phyloP scores from a whole-genome alignment of 2,797 vertebrate species.

The Spheniscus humboldti region DNA sequence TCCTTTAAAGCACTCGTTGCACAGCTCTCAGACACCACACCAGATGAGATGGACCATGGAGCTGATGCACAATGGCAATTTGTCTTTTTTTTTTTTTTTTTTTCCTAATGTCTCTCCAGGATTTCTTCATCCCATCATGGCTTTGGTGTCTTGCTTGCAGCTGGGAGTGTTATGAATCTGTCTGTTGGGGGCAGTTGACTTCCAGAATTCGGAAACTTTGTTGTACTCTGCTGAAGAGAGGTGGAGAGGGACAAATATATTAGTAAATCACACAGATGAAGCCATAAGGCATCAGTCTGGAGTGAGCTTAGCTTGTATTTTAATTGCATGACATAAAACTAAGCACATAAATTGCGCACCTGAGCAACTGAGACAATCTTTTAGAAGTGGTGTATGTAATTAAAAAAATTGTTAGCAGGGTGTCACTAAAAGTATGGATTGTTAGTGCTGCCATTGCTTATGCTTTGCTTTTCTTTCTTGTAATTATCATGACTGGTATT shows the following conservation, averaged over 20 bases:
- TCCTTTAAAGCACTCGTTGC: background rate
- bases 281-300: background rate
- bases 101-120: background rate
- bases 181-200: background rate
- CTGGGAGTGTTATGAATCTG: background rate
- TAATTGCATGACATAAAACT: background rate
- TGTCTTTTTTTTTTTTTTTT: no score
- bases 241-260: background rate
- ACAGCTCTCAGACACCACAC: background rate
- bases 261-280: background rate
- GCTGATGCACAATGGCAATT: background rate
- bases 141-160: background rate
- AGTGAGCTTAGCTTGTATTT: background rate
- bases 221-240: background rate
- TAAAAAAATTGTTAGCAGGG: background rate
- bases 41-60: background rate
- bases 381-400: background rate
- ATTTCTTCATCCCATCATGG: background rate
- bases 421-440: background rate
- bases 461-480: background rate
- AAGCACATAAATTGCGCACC: background rate
- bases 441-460: background rate
- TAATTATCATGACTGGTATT: conserved; percentile 33
- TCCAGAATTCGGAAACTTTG: background rate
- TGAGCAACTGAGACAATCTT: background rate